A percentile compares a stretch with the other conserved stretches of the same genome.
Conservation (phyloP, 1,140 invertebrate genomes). For the Dolichoris vasculosae region DNA sequence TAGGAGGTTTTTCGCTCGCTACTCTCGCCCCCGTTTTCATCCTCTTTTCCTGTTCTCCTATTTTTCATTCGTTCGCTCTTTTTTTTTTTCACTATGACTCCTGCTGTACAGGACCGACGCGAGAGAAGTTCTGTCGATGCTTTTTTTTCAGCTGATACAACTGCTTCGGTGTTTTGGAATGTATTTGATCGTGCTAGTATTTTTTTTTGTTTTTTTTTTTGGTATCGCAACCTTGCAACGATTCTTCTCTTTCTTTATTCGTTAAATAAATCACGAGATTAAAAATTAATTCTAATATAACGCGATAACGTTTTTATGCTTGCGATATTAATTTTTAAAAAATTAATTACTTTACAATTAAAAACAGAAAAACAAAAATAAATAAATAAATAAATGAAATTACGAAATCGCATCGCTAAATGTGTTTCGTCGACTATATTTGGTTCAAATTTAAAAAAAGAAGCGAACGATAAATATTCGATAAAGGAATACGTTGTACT, state of each 20-base stretch:
- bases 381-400: no score
- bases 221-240: background rate
- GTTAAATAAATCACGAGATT: background rate
- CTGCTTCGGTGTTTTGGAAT: conserved; percentile 10
- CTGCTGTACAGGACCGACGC: background rate
- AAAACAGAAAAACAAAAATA: no score
- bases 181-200: background rate
- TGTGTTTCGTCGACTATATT: no score
- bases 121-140: background rate
- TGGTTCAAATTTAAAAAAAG: no score
- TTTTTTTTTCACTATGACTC: conserved; percentile 12
- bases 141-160: background rate
- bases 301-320: background rate
- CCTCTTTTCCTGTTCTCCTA: conserved; percentile 13
- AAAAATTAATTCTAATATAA: background rate
- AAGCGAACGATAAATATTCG: no score
- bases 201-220: background rate
- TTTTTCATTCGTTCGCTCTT: conserved; percentile 26
- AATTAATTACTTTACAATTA: no score
- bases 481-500: no score
- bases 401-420: no score
- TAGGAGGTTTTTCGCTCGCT: conserved; percentile 45
- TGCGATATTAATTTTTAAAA: no score
- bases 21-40: conserved; percentile 42
- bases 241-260: background rate